Percentiles rank a stretch among this genome's conserved stretches.
Conservation (phyloP, 2,113 vertebrate genomes). For the Lepidiolamprologus cunningtoni region DNA sequence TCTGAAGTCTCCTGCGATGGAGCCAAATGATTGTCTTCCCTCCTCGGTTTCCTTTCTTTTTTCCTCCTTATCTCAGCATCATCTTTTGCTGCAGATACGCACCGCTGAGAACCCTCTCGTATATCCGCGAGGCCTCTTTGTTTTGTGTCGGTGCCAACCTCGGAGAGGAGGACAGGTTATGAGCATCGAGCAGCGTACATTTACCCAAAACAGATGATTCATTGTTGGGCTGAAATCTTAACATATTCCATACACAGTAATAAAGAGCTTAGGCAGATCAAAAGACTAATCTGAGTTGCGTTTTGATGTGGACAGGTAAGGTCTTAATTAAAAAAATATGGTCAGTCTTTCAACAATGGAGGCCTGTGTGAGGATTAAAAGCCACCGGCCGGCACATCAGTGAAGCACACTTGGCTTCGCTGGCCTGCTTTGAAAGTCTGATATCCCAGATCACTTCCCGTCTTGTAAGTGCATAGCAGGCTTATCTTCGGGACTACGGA, state of each 20-base stretch:
- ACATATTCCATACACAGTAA: conserved; percentile 52
- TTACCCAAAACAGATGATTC: conserved; percentile 51
- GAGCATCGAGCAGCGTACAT: conserved; percentile 6
- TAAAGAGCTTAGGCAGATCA: conserved; percentile 63
- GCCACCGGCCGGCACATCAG: conserved; percentile 40
- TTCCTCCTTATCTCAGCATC: conserved; percentile 33
- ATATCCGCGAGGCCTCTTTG: conserved; percentile 31
- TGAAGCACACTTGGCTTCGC: conserved; percentile 50
- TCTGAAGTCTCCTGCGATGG: not conserved
- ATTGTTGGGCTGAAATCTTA: conserved; percentile 52
- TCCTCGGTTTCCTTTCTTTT: conserved; percentile 19
- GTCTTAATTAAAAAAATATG: conserved; percentile 53
- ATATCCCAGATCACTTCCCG: conserved; percentile 68
- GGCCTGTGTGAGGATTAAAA: conserved; percentile 45
- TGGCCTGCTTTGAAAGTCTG: conserved; percentile 64
- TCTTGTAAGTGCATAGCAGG: conserved; percentile 60
- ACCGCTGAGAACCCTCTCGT: conserved; percentile 28
- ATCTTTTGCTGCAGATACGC: conserved; percentile 21
- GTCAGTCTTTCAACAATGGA: conserved; percentile 27
- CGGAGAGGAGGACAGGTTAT: conserved; percentile 17
- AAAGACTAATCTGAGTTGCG: conserved; percentile 48
- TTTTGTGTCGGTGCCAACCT: conserved; percentile 25
- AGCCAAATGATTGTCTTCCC: conserved; percentile 50
- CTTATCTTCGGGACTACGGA: conserved; percentile 65
- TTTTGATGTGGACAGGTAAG: conserved; percentile 62